Conservation (phyloP, 2,888 invertebrate species). For the Timema podura region DNA sequence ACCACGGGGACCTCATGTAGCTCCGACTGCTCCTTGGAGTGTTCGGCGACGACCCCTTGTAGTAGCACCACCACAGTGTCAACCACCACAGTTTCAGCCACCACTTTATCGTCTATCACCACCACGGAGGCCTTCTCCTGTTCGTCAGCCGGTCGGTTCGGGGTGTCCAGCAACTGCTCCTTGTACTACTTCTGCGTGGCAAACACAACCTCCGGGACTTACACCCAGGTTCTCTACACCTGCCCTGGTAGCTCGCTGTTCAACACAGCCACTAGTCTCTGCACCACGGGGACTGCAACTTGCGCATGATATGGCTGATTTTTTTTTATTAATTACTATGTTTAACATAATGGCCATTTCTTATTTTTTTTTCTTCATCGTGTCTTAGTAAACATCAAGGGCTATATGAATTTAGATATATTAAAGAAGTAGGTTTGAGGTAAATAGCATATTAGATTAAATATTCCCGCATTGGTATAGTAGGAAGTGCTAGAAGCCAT, state of each 20-base stretch:
- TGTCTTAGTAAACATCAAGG: too few species aligned
- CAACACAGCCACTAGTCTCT: background rate
- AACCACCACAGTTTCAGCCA: too few species aligned
- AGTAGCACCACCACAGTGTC: too few species aligned
- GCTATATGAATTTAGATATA: too few species aligned
- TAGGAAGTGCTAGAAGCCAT: too few species aligned
- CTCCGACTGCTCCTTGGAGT: background rate
- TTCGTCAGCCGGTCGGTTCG: conserved; percentile 7
- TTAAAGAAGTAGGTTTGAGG: too few species aligned
- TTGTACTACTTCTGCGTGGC: conserved; percentile 13
- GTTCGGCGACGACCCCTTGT: background rate
- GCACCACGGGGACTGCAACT: background rate
- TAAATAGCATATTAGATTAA: too few species aligned
- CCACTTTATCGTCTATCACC: too few species aligned
- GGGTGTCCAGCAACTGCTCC: background rate
- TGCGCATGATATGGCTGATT: background rate
- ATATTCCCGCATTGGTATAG: too few species aligned
- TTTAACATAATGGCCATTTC: too few species aligned
- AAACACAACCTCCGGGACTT: background rate
- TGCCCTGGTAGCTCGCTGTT: conserved; percentile 8
- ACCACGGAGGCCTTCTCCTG: background rate
- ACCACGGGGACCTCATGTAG: background rate
- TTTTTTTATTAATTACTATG: too few species aligned
- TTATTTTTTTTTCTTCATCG: too few species aligned
- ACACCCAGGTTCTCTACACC: conserved; percentile 5